Evolutionary conservation across 1,140 invertebrate species (phyloP).

Genomic region (Meloidogyne hapla): DNA sequence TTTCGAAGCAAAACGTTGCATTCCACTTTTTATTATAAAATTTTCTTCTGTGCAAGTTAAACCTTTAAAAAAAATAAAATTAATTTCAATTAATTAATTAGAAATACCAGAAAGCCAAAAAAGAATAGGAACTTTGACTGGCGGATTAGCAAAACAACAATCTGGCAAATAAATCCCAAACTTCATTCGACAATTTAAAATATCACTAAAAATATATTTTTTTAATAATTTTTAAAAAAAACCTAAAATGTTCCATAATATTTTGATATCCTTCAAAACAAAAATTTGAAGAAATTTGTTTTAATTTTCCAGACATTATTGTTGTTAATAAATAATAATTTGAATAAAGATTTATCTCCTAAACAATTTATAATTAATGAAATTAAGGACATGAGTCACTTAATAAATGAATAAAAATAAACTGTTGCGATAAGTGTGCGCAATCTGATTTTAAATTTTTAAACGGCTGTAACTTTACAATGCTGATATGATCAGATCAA

Average conservation of each 20-base stretch:
- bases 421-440: too few relatives aligned
- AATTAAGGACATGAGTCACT: too few relatives aligned
- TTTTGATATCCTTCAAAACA: constrained; percentile 43
- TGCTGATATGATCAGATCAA: too few relatives aligned
- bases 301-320: constrained; percentile 3
- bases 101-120: constrained; percentile 82
- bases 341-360: too few relatives aligned
- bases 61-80: constrained; percentile 66
- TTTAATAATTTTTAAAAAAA: background rate
- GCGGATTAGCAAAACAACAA: background rate
- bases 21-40: constrained; percentile 90
- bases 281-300: constrained; percentile 24
- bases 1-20: constrained; percentile 81
- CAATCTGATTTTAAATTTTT: too few relatives aligned
- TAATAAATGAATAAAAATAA: too few relatives aligned
- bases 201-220: background rate
- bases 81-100: constrained; percentile 11
- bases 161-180: constrained; percentile 30
- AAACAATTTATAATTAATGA: too few relatives aligned
- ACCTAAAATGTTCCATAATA: constrained; percentile 38
- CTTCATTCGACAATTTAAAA: constrained; percentile 23
- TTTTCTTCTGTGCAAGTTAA: constrained; percentile 93
- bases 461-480: too few relatives aligned
- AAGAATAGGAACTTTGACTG: constrained; percentile 75
- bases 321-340: too few relatives aligned